These are phyloP conservation scores for Caenorhabditis doughertyi DNA, from an alignment of 2,888 invertebrate species.

Conservation along the genomic window DNA sequence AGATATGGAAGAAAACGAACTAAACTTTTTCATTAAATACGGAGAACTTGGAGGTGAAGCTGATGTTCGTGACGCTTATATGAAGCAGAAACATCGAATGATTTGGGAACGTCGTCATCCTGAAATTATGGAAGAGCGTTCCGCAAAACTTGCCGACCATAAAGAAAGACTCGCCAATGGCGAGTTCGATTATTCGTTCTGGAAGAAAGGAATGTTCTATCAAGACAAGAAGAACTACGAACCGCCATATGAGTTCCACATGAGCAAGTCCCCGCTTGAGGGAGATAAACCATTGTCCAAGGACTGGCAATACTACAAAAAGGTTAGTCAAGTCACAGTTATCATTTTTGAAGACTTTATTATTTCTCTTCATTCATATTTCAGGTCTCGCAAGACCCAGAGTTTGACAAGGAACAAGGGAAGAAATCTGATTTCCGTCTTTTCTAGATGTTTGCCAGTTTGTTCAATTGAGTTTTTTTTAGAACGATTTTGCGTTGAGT, in stretches of 20 bases:
- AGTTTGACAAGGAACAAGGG: slow-evolving; percentile 81
- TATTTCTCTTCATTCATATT: too few species aligned
- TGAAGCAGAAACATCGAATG: slow-evolving; percentile 98
- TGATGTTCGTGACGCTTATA: slow-evolving; percentile 89
- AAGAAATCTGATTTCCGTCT: slow-evolving; percentile 76
- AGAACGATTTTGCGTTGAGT: slow-evolving; percentile 51
- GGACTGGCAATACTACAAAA: slow-evolving; percentile 83
- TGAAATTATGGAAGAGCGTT: slow-evolving; percentile 82
- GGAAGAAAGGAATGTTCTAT: slow-evolving; percentile 82
- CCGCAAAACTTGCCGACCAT: slow-evolving; percentile 69
- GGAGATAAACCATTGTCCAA: slow-evolving; percentile 82
- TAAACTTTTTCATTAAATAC: slow-evolving; percentile 96
- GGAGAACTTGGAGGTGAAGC: slow-evolving; percentile 92
- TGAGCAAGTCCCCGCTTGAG: slow-evolving; percentile 78
- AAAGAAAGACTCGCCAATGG: slow-evolving; percentile 77
- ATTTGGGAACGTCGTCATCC: slow-evolving; percentile 94
- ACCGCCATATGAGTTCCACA: slow-evolving; percentile 78
- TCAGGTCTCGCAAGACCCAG: slow-evolving; percentile 78
- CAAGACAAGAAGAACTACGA: slow-evolving; percentile 81
- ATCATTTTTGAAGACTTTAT: background rate
- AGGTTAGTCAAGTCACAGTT: slow-evolving; percentile 52
- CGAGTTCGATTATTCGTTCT: slow-evolving; percentile 81
- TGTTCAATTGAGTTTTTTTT: slow-evolving; percentile 60
- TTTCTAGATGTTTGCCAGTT: slow-evolving; percentile 75
- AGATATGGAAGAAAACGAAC: slow-evolving; percentile 88